Conservation (phyloP, 2,797 vertebrate genomes). For the Propithecus deckenii region DNA sequence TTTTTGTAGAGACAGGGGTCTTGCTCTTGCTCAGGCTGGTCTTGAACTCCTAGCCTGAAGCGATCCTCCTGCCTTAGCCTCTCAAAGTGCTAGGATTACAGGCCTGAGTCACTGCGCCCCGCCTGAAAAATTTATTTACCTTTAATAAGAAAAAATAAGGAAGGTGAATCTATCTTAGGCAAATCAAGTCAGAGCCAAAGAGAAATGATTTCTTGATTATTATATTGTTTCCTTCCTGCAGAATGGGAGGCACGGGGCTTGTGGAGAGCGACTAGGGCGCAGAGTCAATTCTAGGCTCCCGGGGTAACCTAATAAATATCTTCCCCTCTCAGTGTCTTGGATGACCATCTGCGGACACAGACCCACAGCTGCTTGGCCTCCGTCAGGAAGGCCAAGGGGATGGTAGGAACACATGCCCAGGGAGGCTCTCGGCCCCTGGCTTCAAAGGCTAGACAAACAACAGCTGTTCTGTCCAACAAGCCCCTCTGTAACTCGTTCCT, state of each 20-base stretch:
- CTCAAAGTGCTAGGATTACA: neutral
- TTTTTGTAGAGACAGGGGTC: neutral
- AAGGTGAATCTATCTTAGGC: neutral
- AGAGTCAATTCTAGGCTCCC: neutral
- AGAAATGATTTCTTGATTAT: neutral
- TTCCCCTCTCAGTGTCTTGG: neutral
- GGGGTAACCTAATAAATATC: neutral
- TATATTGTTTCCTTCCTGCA: neutral
- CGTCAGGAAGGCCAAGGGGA: neutral
- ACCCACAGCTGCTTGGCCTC: slow-evolving; percentile 21
- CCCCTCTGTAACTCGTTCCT: neutral
- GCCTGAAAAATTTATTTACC: neutral
- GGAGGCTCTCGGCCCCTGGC: neutral
- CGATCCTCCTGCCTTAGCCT: neutral
- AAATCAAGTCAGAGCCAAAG: neutral
- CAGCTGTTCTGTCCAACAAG: slow-evolving; percentile 40
- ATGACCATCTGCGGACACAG: slow-evolving; percentile 42
- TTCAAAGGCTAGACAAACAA: neutral
- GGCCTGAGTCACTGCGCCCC: neutral
- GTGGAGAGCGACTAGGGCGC: neutral
- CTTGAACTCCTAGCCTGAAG: neutral
- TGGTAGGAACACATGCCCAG: neutral
- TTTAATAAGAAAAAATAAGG: neutral
- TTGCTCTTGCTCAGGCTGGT: neutral
- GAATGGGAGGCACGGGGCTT: neutral